phyloP scores from a whole-genome alignment of 2,113 vertebrate species.

The Seriola aureovittata region DNA sequence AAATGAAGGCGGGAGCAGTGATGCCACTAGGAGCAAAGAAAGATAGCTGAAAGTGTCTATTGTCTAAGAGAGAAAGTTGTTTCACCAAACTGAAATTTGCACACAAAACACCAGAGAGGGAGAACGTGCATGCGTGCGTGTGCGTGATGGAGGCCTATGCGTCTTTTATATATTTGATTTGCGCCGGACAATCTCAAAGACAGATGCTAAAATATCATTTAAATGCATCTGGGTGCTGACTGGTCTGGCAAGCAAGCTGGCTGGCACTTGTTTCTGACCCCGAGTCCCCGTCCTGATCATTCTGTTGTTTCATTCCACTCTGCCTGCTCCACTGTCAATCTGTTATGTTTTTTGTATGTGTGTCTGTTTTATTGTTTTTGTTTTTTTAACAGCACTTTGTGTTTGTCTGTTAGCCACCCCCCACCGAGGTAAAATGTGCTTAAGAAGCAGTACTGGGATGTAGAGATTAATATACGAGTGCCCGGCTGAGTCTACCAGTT shows the following conservation, averaged over 20 bases:
- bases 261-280: constrained; percentile 60
- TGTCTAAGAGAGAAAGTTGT: constrained; percentile 37
- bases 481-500: constrained; percentile 29
- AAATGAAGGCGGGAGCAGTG: constrained; percentile 37
- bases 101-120: constrained; percentile 7
- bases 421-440: constrained; percentile 40
- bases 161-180: constrained; percentile 60
- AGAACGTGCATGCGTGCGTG: neutral
- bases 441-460: constrained; percentile 39
- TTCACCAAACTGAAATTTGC: constrained; percentile 42
- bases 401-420: constrained; percentile 23
- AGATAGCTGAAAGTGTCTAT: constrained; percentile 34
- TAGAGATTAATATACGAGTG: constrained; percentile 41
- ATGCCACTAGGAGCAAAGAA: constrained; percentile 18
- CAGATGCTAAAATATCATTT: constrained; percentile 69
- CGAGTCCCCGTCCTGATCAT: constrained; percentile 59
- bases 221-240: constrained; percentile 53
- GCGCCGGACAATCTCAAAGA: constrained; percentile 58
- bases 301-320: constrained; percentile 56
- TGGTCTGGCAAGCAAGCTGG: constrained; percentile 39
- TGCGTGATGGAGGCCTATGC: constrained; percentile 28
- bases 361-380: constrained; percentile 6
- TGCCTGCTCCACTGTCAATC: constrained; percentile 42
- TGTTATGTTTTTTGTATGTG: neutral
- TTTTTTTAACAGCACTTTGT: constrained; percentile 13